Conservation (phyloP, 2,888 invertebrate species). For the Schizaphis graminum region DNA sequence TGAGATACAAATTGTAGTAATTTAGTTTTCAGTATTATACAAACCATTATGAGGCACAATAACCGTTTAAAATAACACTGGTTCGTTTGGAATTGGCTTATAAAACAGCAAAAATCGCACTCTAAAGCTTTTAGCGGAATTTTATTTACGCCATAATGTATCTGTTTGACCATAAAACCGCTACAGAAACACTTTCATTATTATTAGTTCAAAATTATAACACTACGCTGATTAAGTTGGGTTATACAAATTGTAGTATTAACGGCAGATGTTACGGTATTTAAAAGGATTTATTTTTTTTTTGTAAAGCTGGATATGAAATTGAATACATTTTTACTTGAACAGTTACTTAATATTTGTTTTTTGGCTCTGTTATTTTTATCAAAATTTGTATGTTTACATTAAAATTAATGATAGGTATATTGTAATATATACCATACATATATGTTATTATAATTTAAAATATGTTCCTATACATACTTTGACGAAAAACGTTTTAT, state of each 20-base stretch:
- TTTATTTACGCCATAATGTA: slow-evolving; percentile 36
- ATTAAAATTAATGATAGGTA: not conserved
- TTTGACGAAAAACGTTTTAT: too few relatives aligned
- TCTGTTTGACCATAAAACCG: slow-evolving; percentile 50
- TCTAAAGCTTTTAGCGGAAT: slow-evolving; percentile 49
- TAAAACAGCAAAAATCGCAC: slow-evolving; percentile 55
- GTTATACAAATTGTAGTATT: slow-evolving; percentile 35
- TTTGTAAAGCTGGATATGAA: slow-evolving; percentile 13
- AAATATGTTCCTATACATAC: too few relatives aligned
- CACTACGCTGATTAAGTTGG: slow-evolving; percentile 20
- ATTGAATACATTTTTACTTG: slow-evolving; percentile 6
- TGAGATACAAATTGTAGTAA: slow-evolving; percentile 47
- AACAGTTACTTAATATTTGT: not conserved
- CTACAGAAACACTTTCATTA: slow-evolving; percentile 41
- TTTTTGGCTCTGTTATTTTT: not conserved
- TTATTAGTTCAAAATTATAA: slow-evolving; percentile 57
- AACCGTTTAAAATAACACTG: slow-evolving; percentile 57
- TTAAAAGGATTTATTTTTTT: slow-evolving; percentile 25
- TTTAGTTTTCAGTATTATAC: slow-evolving; percentile 27
- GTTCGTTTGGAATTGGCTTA: slow-evolving; percentile 45
- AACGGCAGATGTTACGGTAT: slow-evolving; percentile 51
- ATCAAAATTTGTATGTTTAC: not conserved
- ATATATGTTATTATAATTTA: not conserved
- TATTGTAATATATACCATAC: not conserved
- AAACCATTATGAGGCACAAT: slow-evolving; percentile 35